A percentile compares a stretch with the other conserved stretches of the same genome.
These are phyloP conservation scores for Dendronephthya gigantea DNA, from an alignment of 64 coral and sea anemone genomes.

Conservation along the genomic window DNA sequence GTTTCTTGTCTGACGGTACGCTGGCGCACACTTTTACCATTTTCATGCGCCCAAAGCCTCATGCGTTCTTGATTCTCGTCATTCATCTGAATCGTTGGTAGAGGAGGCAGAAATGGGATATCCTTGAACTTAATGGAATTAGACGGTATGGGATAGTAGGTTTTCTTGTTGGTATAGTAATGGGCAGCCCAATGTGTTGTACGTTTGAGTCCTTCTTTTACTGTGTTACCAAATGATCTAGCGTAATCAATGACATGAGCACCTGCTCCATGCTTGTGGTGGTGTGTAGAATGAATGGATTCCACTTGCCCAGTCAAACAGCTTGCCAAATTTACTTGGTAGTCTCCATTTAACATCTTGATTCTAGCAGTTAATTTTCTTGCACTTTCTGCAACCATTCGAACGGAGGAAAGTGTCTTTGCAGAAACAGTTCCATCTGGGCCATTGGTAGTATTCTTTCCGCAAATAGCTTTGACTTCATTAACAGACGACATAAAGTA, in stretches of 20 bases:
- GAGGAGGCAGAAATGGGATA: slow-evolving; percentile 33
- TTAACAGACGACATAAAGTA: slow-evolving; percentile 41
- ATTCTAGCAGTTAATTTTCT: slow-evolving; percentile 12
- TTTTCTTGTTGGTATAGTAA: slow-evolving; percentile 49
- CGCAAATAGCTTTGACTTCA: slow-evolving; percentile 24
- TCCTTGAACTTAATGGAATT: slow-evolving; percentile 35
- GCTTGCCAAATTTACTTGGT: slow-evolving; percentile 28
- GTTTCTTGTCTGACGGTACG: slow-evolving; percentile 30
- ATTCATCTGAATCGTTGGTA: slow-evolving; percentile 1
- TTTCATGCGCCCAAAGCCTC: slow-evolving; percentile 29
- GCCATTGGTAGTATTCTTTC: slow-evolving; percentile 45
- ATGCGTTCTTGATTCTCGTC: slow-evolving; percentile 22
- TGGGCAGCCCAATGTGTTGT: slow-evolving; percentile 33
- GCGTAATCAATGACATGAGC: slow-evolving; percentile 43
- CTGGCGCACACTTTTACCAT: slow-evolving; percentile 30
- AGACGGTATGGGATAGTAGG: slow-evolving; percentile 39
- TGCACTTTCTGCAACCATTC: slow-evolving; percentile 49
- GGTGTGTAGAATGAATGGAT: slow-evolving; percentile 38
- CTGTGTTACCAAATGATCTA: slow-evolving; percentile 39
- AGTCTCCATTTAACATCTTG: slow-evolving; percentile 14
- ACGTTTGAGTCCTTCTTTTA: slow-evolving; percentile 45
- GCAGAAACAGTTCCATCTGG: slow-evolving; percentile 45
- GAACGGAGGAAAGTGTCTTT: slow-evolving; percentile 42
- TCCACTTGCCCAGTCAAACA: slow-evolving; percentile 42
- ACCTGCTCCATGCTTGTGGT: slow-evolving; percentile 36